Conservation (phyloP, 1,140 invertebrate genomes). For the Meteorus sp. region DNA sequence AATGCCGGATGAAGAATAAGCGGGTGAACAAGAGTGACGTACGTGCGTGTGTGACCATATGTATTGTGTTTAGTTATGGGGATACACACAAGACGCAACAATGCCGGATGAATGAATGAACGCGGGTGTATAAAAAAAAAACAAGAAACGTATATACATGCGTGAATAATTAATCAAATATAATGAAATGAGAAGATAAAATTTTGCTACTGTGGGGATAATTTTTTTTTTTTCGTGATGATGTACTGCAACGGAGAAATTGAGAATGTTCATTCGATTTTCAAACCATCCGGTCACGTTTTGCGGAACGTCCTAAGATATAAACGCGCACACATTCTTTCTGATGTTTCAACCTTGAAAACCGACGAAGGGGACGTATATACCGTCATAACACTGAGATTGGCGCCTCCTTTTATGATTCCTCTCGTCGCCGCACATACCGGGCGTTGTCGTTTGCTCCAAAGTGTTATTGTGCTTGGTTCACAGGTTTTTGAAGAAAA, state of each 20-base stretch:
- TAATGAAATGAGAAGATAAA: background rate
- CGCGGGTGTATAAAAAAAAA: too few relatives aligned
- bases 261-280: background rate
- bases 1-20: constrained; percentile 20
- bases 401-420: constrained; percentile 20
- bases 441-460: background rate
- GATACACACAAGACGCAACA: background rate
- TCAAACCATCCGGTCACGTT: constrained; percentile 12
- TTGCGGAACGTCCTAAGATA: background rate
- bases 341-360: background rate
- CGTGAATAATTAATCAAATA: background rate
- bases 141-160: too few relatives aligned
- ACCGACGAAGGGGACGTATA: too few relatives aligned
- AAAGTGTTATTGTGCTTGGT: too few relatives aligned
- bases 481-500: too few relatives aligned
- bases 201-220: background rate
- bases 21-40: constrained; percentile 7
- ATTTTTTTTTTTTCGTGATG: too few relatives aligned
- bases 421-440: background rate
- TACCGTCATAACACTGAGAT: constrained; percentile 19
- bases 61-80: background rate
- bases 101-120: constrained; percentile 23
- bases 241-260: background rate
- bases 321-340: constrained; percentile 1
- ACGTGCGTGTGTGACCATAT: background rate